Base-by-base conservation (phyloP, 2,888 invertebrate genomes). In the Zaprionus obscuricornis region DNA sequence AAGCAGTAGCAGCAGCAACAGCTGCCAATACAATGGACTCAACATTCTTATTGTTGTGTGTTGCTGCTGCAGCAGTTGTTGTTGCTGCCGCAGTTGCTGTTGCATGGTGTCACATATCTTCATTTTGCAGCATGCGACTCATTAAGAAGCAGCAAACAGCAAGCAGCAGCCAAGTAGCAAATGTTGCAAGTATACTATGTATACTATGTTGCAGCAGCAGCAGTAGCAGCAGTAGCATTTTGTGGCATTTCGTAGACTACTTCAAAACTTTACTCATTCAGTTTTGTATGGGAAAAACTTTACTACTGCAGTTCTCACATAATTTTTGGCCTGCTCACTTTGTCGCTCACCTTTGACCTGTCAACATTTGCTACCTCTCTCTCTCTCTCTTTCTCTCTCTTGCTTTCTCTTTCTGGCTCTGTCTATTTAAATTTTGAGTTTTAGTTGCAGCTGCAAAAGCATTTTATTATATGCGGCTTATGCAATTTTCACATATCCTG, bases 401-500 rank as follows among this genome's bases (percentile, higher is more conserved):
- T 3, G 5, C 10, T 62, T 50, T 13, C 56, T 36, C 39, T 52
- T 56, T 58, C 58, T 57, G 42, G 22, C 27, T n/a, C n/a, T n/a
- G n/a, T n/a, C n/a, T n/a, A n/a, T n/a, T n/a, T n/a, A n/a, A n/a
- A n/a, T n/a, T n/a, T n/a, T n/a, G n/a, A n/a, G n/a, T n/a, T n/a
- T n/a, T n/a, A n/a, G n/a, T n/a, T n/a, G 49, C 33, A 71, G 60
- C 4, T 5, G 22, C 22, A 22, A 10, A 43, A 66, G 52, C 84
- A 66, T 79, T 84, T 83, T 78, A 73, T 73, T 64, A 71, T 73
- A 65, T 51, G 63, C 50, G 49, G 65, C 81, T 79, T 77, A 73
- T 75, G 77, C 73, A 84, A 78, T 81, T 81, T 76, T 62, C 74
- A 58, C 77, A 71, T 65, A 83, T 60, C 63, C 74, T 56, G 58